phyloP scores from a whole-genome alignment of 2,797 vertebrate species.

The Onychomys arenicola region DNA sequence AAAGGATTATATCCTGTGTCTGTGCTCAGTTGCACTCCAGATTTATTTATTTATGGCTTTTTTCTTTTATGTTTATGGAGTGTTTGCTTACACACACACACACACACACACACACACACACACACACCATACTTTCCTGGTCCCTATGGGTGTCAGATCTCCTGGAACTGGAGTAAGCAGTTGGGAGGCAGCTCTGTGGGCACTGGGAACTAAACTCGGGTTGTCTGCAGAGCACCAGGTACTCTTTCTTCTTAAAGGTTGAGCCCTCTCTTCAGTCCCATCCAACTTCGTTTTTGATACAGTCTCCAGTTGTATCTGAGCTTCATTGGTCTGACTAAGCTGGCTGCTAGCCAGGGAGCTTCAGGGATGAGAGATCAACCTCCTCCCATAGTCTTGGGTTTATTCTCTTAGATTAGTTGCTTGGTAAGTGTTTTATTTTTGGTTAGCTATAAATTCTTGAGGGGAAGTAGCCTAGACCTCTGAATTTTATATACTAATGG shows the following conservation, averaged over 20 bases:
- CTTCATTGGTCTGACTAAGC: not conserved
- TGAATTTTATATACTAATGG: not conserved
- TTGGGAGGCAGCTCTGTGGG: not conserved
- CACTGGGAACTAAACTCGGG: not conserved
- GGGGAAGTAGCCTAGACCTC: not conserved
- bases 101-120: no score
- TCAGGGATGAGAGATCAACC: not conserved
- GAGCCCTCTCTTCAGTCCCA: not conserved
- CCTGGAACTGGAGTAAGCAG: no score
- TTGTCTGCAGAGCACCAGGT: not conserved
- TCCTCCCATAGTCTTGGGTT: not conserved
- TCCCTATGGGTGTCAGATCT: not conserved
- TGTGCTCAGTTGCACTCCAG: not conserved
- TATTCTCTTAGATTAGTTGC: not conserved
- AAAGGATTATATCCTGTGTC: not conserved
- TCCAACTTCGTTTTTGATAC: not conserved
- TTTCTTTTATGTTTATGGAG: not conserved
- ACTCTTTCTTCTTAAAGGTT: no score
- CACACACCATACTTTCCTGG: not conserved
- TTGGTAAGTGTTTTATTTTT: not conserved
- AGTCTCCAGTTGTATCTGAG: not conserved
- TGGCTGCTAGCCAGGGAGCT: not conserved
- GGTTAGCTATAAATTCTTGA: conserved; percentile 3
- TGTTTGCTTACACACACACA: not conserved
- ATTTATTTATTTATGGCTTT: not conserved